Evolutionary conservation across 2,797 vertebrate species (phyloP), one percentile per base, ranked within the genome.

Genomic region (Betta splendens): DNA sequence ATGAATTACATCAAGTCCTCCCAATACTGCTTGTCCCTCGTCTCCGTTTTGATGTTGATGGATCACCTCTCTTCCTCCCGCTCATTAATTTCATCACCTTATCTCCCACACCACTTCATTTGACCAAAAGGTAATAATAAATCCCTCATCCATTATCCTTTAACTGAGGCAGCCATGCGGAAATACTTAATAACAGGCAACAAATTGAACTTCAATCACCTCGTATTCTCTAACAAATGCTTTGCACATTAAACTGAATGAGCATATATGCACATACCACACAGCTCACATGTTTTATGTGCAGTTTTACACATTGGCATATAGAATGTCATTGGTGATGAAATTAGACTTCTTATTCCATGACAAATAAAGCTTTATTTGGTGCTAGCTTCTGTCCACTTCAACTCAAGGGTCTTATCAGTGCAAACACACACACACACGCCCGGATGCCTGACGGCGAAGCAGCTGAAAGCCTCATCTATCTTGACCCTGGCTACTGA

Each of bases 21-120:
- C 79, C 81, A 83, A 79, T 77, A 72, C 80, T 78, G 91, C 90
- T 88, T 89, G 86, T 87, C 83, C 76, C 80, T 85, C 83, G 68
- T 75, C 77, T 75, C 79, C 77, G 63, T 91, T 91, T 88, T 92
- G 94, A 94, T 91, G 89, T 92, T 98, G 97, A 99, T 95, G 93
- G 95, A 99, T 99, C 94, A 95, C 91, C 92, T 76, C 93, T 93
- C 91, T 94, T 94, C 93, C 93, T 94, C 93, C 91, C 91, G 93
- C 94, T 97, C 96, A 98, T 98, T 98, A 98, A 97, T 98, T 95
- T 96, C 95, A 93, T 98, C 96, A 97, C 95, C 95, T 98, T 98
- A 98, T 99, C 97, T 94, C 95, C 94, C 92, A 94, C 94, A 94
- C 94, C 94, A 96, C 95, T 97, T 98, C 95, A 98, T 97, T 95